Base-by-base conservation (phyloP, 2,888 invertebrate species). In the Hyposoter dolosus region DNA sequence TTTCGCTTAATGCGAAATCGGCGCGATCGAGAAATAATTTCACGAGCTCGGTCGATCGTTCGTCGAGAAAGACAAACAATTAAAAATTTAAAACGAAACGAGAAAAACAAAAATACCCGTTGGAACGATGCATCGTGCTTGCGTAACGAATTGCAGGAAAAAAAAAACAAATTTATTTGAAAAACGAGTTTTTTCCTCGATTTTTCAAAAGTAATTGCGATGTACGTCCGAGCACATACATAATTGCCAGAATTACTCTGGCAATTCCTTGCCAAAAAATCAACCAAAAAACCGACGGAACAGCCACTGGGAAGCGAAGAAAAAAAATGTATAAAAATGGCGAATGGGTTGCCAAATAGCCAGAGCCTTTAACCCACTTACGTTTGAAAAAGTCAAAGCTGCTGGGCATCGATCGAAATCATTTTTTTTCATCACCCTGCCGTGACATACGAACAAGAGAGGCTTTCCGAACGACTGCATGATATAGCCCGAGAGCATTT, bases 311-410 rank as follows among this genome's bases (percentile, higher is more conserved):
- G 15, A 45, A 45, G 15, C 28, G 32, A 60, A 35, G 74, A 53
- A 83, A 82, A 80, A 53, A 76, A 86, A 72, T 74, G 35, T 23
- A 50, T 72, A 23, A 50, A 86, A 82, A 85, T 78, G 75, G 74
- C 60, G 69, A 63, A 56, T 69, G 69, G 74, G 53, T 66, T 68
- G 83, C 85, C 65, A 85, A 88, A 88, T 84, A 81, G 87, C 80
- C 80, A 78, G 79, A 78, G 82, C 75, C 75, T 60, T 80, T 80
- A 85, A 84, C 86, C 84, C 82, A 86, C 82, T 86, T 87, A 86
- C 65, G 76, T 85, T 60, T 78, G 72, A 68, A 75, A 82, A 78
- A 66, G 15, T 10, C n/a, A 17, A 28, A 56, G 60, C 79, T 78
- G 65, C 35, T 35, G 40, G 40, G 40, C 40, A 40, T 85, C 28